phyloP scores from a whole-genome alignment of 1,140 invertebrate genomes.

The Pristionchus pacificus region DNA sequence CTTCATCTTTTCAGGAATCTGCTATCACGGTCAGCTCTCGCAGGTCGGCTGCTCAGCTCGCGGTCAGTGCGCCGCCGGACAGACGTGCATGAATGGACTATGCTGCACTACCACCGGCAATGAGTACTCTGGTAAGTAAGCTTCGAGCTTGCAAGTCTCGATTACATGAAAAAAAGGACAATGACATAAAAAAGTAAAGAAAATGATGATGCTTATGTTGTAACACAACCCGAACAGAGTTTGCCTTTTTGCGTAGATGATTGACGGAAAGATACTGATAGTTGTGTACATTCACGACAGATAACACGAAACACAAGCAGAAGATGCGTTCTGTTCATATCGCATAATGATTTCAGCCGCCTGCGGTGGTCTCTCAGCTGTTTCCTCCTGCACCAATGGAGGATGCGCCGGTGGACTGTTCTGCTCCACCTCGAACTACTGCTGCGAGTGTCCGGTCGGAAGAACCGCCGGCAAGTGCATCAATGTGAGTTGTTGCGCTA shows the following conservation, averaged over 20 bases:
- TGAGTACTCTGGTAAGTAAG: too few species aligned
- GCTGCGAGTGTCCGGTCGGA: constrained; percentile 44
- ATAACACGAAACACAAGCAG: too few species aligned
- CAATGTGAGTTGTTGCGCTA: too few species aligned
- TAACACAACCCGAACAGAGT: too few species aligned
- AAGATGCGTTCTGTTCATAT: too few species aligned
- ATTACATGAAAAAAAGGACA: not conserved
- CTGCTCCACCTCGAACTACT: constrained; percentile 44
- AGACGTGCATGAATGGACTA: constrained; percentile 33
- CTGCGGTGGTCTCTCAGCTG: constrained; percentile 39
- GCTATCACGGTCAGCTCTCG: constrained; percentile 23
- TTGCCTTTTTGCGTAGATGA: too few species aligned
- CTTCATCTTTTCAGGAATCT: constrained; percentile 3
- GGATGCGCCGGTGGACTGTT: constrained; percentile 18
- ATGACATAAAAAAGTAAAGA: not conserved
- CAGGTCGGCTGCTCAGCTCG: constrained; percentile 22
- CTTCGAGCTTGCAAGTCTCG: too few species aligned
- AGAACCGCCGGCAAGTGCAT: constrained; percentile 38
- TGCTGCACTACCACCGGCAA: too few species aligned
- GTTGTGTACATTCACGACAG: too few species aligned
- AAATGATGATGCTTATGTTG: too few species aligned
- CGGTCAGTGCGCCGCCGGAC: constrained; percentile 11
- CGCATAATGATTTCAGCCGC: constrained; percentile 36
- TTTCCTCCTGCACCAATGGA: constrained; percentile 30
- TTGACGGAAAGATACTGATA: too few species aligned